Evolutionary conservation across 1,140 invertebrate genomes (phyloP).

Genomic region (Colletes latitarsis): DNA sequence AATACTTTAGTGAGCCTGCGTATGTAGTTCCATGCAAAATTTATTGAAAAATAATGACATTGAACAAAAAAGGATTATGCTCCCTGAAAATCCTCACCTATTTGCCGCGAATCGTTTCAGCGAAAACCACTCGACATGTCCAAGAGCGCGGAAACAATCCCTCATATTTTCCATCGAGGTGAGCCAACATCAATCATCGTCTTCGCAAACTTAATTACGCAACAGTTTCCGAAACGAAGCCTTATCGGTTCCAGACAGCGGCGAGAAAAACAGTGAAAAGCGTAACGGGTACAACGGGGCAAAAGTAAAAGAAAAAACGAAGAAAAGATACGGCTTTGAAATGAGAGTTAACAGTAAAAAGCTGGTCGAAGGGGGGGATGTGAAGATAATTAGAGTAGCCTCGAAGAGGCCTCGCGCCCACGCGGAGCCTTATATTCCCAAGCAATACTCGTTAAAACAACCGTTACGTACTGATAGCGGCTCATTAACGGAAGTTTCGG

Average conservation of each 20-base stretch:
- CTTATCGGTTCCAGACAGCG: no score
- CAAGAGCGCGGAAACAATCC: not conserved
- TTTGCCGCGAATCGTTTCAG: not conserved
- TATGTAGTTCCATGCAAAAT: no score
- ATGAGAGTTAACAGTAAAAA: slow-evolving; percentile 37
- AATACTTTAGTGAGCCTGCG: no score
- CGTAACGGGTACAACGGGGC: not conserved
- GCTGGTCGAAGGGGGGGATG: slow-evolving; percentile 20
- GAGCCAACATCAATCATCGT: not conserved
- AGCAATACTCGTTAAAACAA: slow-evolving; percentile 71
- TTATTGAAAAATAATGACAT: no score
- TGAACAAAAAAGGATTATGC: no score
- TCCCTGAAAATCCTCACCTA: not conserved
- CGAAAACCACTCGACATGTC: not conserved
- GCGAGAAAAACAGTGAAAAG: not conserved
- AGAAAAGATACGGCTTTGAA: not conserved
- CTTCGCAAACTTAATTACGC: not conserved
- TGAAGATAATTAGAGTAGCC: slow-evolving; percentile 68
- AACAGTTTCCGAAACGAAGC: not conserved
- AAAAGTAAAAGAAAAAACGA: not conserved
- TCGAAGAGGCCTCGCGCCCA: not conserved
- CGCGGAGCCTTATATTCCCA: slow-evolving; percentile 54
- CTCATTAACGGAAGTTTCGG: slow-evolving; percentile 72
- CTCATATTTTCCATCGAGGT: not conserved
- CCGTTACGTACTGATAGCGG: slow-evolving; percentile 70